Conservation (phyloP, 2,113 vertebrate genomes). For the Tursiops truncatus region DNA sequence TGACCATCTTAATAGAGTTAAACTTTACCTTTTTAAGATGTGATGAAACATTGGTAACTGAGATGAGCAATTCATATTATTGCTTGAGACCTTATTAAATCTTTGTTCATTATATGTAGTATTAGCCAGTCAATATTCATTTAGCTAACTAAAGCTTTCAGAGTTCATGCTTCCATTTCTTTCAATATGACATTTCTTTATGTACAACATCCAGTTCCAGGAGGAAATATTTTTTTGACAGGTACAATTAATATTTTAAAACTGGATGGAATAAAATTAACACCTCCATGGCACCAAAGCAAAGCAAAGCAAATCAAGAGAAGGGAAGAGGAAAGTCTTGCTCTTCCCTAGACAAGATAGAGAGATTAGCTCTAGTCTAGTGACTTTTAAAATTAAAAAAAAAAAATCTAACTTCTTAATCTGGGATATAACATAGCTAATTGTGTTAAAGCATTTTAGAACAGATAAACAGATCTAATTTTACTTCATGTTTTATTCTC, state of each 20-base stretch:
- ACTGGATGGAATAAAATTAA: constrained; percentile 74
- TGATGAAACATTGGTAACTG: neutral
- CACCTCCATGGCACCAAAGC: constrained; percentile 44
- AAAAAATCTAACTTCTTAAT: constrained; percentile 13
- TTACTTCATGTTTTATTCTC: neutral
- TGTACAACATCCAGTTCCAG: constrained; percentile 56
- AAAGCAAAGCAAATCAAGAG: neutral
- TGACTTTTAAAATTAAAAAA: constrained; percentile 53
- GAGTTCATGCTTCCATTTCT: constrained; percentile 66
- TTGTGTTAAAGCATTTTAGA: constrained; percentile 41
- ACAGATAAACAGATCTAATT: constrained; percentile 26
- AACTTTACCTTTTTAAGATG: neutral
- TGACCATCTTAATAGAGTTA: neutral
- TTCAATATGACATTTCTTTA: constrained; percentile 71
- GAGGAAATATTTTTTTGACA: constrained; percentile 78
- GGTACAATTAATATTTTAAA: constrained; percentile 75
- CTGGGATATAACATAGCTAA: constrained; percentile 19
- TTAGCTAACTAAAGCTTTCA: constrained; percentile 70
- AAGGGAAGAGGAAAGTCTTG: constrained; percentile 29
- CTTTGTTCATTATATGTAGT: constrained; percentile 35
- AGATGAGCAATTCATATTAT: neutral
- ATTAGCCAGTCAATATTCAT: constrained; percentile 69
- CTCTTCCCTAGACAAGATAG: constrained; percentile 33
- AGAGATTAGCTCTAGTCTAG: constrained; percentile 40
- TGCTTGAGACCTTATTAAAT: constrained; percentile 25